Conservation (phyloP, 64 coral and sea anemone species). For the Actinia tenebrosa region DNA sequence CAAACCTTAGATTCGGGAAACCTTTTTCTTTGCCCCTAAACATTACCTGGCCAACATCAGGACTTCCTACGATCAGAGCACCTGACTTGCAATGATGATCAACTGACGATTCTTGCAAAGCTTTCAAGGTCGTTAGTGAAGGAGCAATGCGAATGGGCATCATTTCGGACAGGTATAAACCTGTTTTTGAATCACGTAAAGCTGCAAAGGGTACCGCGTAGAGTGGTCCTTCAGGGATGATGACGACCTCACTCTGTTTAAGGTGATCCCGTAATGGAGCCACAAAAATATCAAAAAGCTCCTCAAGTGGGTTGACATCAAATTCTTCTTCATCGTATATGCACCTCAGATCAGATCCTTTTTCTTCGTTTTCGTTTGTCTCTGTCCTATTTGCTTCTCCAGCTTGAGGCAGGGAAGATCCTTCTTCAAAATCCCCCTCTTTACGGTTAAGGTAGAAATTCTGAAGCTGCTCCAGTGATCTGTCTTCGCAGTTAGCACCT, state of each 20-base stretch:
- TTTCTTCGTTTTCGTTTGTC: no score
- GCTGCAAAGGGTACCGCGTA: conserved; percentile 30
- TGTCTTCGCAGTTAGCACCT: conserved; percentile 4
- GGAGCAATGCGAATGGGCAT: conserved; percentile 20
- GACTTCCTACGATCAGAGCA: conserved; percentile 18
- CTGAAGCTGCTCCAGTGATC: neutral
- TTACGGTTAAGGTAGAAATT: no score
- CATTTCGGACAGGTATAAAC: neutral
- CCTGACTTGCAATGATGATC: conserved; percentile 1
- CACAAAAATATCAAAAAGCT: no score
- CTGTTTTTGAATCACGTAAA: conserved; percentile 13
- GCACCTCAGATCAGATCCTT: no score
- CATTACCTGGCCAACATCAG: neutral
- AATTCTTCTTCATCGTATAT: no score
- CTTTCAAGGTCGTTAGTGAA: conserved; percentile 15
- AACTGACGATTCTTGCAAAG: conserved; percentile 4
- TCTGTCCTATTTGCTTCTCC: no score
- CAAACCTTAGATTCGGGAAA: neutral
- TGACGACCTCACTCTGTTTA: neutral
- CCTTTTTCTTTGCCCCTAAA: neutral
- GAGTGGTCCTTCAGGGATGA: conserved; percentile 1
- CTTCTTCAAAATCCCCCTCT: no score
- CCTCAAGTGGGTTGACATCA: no score
- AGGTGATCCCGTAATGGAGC: no score
- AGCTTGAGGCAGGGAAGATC: no score